Percentiles rank a stretch among this genome's conserved stretches.
phyloP scores from a whole-genome alignment of 1,140 invertebrate genomes.

The Papilio polyxenes region DNA sequence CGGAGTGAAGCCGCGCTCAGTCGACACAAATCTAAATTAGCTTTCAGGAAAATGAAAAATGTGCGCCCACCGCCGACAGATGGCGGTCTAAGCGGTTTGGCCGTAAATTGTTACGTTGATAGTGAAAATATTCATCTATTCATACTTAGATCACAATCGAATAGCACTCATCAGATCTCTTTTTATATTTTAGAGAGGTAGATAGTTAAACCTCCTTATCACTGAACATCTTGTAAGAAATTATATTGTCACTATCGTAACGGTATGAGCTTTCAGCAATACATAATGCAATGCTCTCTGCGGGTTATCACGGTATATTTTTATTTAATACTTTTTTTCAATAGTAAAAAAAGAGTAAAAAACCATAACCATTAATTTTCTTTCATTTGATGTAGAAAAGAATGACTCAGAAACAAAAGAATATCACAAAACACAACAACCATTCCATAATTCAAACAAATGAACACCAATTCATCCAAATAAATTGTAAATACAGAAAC shows the following conservation, averaged over 20 bases:
- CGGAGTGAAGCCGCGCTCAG: not conserved
- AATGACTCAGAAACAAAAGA: not conserved
- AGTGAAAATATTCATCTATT: not conserved
- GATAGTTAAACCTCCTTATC: too few species aligned
- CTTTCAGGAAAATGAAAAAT: conserved; percentile 6
- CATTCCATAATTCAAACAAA: conserved; percentile 4
- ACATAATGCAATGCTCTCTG: too few species aligned
- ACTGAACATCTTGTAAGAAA: too few species aligned
- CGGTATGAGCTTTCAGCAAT: too few species aligned
- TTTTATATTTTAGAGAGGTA: too few species aligned
- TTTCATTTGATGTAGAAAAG: not conserved
- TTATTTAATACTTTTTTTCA: not conserved
- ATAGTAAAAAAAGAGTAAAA: not conserved
- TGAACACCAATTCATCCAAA: not conserved
- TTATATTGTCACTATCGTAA: too few species aligned
- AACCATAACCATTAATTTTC: not conserved
- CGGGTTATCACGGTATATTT: too few species aligned
- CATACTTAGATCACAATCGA: too few species aligned
- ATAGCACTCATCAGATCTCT: too few species aligned
- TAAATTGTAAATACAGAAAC: conserved; percentile 6
- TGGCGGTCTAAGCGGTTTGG: not conserved
- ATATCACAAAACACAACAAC: not conserved
- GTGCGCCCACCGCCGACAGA: not conserved
- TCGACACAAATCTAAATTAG: conserved; percentile 7
- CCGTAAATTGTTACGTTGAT: not conserved